A percentile compares a stretch with the other conserved stretches of the same genome.
Evolutionary conservation across 35 echinoderm and acorn worm species (phyloP).

Genomic region (Holothuria glaberrima): DNA sequence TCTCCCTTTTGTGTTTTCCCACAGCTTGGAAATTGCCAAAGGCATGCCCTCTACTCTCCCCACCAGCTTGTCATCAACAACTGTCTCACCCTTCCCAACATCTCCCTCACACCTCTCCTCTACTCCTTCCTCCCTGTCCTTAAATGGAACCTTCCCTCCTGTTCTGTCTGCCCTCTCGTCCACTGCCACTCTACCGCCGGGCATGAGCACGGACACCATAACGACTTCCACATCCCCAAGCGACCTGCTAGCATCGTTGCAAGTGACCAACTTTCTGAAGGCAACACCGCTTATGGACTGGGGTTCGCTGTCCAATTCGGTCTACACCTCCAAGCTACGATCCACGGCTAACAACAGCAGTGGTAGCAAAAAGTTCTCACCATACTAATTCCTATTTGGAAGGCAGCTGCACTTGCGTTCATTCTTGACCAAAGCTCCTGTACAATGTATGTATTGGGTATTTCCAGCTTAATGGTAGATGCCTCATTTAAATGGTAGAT

Average conservation of each 20-base stretch:
- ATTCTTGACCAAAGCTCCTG: constrained; percentile 50
- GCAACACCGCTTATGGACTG: constrained; percentile 55
- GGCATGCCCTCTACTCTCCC: constrained; percentile 64
- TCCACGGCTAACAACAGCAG: constrained; percentile 46
- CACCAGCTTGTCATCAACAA: constrained; percentile 50
- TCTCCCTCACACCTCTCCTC: constrained; percentile 62
- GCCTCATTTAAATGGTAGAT: too few relatives aligned
- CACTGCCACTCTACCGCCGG: constrained; percentile 31
- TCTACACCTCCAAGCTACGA: constrained; percentile 56
- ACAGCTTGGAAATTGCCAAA: constrained; percentile 70
- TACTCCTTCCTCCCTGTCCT: constrained; percentile 60
- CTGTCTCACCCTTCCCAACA: constrained; percentile 53
- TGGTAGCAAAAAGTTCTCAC: constrained; percentile 56
- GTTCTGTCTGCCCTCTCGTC: constrained; percentile 54
- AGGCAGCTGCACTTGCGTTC: constrained; percentile 2
- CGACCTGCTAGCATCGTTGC: constrained; percentile 58
- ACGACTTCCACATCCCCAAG: constrained; percentile 52
- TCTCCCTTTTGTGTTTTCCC: constrained; percentile 71
- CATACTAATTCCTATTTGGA: constrained; percentile 35
- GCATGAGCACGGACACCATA: constrained; percentile 58
- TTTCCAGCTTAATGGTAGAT: too few relatives aligned
- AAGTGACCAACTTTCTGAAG: constrained; percentile 64
- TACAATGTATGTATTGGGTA: constrained; percentile 19
- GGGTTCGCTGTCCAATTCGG: constrained; percentile 51
- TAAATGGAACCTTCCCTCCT: constrained; percentile 66